Percentiles rank a stretch among this genome's conserved stretches.
These are phyloP conservation scores for Ibidorhyncha struthersii DNA, from an alignment of 2,113 vertebrate genomes.

Conservation along the genomic window DNA sequence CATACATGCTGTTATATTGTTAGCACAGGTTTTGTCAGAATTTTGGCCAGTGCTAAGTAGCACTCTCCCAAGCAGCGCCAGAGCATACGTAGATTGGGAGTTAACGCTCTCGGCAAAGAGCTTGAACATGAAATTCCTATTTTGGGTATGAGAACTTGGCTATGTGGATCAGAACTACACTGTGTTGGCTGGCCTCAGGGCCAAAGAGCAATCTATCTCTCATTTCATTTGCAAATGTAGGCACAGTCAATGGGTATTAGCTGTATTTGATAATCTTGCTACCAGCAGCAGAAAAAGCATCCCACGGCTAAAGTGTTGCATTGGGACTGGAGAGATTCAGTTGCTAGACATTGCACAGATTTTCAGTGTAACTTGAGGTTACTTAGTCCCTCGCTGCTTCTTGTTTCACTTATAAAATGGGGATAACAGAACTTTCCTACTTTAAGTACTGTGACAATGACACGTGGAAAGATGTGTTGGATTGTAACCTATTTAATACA, in stretches of 20 bases:
- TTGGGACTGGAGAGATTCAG: not conserved
- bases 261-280: not conserved
- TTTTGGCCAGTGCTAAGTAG: not conserved
- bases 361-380: not conserved
- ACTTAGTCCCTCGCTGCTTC: not conserved
- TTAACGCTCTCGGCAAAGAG: not conserved
- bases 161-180: rapidly evolving
- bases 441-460: not conserved
- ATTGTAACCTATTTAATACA: not conserved
- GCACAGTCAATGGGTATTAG: not conserved
- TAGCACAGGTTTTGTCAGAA: constrained; percentile 18
- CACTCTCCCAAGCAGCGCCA: not conserved
- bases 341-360: not conserved
- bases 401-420: not conserved
- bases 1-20: not conserved
- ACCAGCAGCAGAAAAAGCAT: not conserved
- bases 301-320: not conserved
- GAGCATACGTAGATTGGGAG: not conserved
- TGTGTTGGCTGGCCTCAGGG: not conserved
- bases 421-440: not conserved
- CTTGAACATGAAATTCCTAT: not conserved
- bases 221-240: not conserved
- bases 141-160: not conserved
- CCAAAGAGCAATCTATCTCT: not conserved
- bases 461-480: not conserved